Percentiles rank a stretch among this genome's conserved stretches.
phyloP scores from a whole-genome alignment of 2,797 vertebrate species.

The Sebastes kiyomatsui region DNA sequence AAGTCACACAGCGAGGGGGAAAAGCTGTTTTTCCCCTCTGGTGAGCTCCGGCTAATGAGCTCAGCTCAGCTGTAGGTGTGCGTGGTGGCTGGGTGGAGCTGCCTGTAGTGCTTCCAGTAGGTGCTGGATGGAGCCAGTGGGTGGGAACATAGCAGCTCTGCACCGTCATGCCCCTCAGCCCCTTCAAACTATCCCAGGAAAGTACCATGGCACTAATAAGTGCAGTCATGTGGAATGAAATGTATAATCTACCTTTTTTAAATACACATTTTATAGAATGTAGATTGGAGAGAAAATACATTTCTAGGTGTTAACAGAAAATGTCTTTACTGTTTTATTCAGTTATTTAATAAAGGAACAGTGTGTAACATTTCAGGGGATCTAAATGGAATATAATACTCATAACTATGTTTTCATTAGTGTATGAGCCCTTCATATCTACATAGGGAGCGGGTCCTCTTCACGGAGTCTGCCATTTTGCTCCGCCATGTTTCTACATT shows the following conservation, averaged over 20 bases:
- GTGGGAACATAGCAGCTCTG: conserved; percentile 27
- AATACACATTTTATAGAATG: neutral
- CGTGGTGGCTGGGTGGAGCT: conserved; percentile 33
- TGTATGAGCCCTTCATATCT: too few relatives aligned
- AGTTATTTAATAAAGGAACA: neutral
- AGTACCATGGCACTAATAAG: neutral
- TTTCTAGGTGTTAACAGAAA: neutral
- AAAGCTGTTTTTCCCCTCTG: conserved; percentile 61
- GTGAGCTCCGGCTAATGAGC: conserved; percentile 69
- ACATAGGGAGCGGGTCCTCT: too few relatives aligned
- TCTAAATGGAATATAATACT: too few relatives aligned
- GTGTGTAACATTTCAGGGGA: neutral
- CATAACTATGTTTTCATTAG: too few relatives aligned
- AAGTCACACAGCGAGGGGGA: conserved; percentile 44
- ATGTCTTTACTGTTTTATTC: neutral
- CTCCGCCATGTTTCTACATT: too few relatives aligned
- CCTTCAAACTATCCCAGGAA: conserved; percentile 16
- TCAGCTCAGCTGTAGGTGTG: conserved; percentile 57
- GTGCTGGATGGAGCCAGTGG: conserved; percentile 38
- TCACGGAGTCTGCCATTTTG: too few relatives aligned
- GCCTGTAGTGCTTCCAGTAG: conserved; percentile 42
- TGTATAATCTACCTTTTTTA: neutral
- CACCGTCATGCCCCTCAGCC: conserved; percentile 5
- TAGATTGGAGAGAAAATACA: neutral
- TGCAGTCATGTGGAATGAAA: neutral